Conservation (phyloP, 2,113 vertebrate species). For the Heterochromis multidens region DNA sequence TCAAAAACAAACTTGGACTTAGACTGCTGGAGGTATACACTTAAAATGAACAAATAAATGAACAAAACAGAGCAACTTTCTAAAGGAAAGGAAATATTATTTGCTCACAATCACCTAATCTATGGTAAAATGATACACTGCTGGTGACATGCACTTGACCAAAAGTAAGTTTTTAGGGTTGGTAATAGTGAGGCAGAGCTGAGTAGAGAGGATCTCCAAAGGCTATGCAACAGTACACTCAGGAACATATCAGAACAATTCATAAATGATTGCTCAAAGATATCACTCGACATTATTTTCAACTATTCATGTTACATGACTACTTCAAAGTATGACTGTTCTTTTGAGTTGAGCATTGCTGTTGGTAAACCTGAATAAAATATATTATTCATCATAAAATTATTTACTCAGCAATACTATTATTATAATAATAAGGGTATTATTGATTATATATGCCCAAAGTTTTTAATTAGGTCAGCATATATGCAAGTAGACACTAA, state of each 20-base stretch:
- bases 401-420: too few species aligned
- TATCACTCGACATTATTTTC: too few species aligned
- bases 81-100: neutral
- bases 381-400: too few species aligned
- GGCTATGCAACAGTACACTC: constrained; percentile 50
- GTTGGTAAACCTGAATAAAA: neutral
- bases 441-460: too few species aligned
- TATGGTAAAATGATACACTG: neutral
- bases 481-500: neutral
- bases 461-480: neutral
- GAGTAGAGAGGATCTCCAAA: neutral
- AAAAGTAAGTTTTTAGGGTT: constrained; percentile 8
- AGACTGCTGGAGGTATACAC: neutral
- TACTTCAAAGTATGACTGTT: neutral
- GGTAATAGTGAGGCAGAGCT: neutral
- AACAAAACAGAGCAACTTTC: neutral
- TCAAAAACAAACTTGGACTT: neutral
- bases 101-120: constrained; percentile 3
- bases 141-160: constrained; percentile 1
- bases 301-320: neutral
- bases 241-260: neutral
- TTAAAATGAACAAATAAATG: neutral
- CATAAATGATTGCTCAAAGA: neutral
- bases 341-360: neutral
- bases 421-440: neutral